phyloP scores from a whole-genome alignment of 1,140 invertebrate genomes.

The Ceratosolen solmsi region DNA sequence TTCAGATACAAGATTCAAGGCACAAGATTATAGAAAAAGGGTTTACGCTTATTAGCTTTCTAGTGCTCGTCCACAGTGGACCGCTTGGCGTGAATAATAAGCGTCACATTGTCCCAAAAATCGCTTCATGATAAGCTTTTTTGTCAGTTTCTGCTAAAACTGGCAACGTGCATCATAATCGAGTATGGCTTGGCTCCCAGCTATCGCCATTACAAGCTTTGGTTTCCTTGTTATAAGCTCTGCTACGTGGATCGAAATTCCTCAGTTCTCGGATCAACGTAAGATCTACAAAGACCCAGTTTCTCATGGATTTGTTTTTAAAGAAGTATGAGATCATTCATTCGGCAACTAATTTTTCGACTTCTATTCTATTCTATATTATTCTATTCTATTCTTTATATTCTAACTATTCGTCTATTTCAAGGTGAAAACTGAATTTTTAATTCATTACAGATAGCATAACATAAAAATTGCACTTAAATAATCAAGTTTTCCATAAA shows the following conservation, averaged over 20 bases:
- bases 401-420: too few relatives aligned
- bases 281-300: constrained; percentile 62
- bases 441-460: too few relatives aligned
- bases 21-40: constrained; percentile 7
- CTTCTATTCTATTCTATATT: too few relatives aligned
- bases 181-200: not conserved
- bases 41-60: not conserved
- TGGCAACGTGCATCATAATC: not conserved
- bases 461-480: too few relatives aligned
- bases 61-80: not conserved
- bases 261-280: constrained; percentile 65
- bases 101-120: not conserved
- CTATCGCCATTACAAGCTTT: not conserved
- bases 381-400: too few relatives aligned
- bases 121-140: not conserved
- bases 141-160: not conserved
- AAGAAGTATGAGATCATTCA: too few relatives aligned
- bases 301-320: not conserved
- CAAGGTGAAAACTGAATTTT: too few relatives aligned
- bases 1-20: not conserved
- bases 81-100: constrained; percentile 34
- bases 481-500: too few relatives aligned
- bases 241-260: constrained; percentile 67
- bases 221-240: not conserved
- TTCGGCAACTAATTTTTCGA: too few relatives aligned